phyloP scores from a whole-genome alignment of 2,888 invertebrate species.

The Trichogramma evanescens region DNA sequence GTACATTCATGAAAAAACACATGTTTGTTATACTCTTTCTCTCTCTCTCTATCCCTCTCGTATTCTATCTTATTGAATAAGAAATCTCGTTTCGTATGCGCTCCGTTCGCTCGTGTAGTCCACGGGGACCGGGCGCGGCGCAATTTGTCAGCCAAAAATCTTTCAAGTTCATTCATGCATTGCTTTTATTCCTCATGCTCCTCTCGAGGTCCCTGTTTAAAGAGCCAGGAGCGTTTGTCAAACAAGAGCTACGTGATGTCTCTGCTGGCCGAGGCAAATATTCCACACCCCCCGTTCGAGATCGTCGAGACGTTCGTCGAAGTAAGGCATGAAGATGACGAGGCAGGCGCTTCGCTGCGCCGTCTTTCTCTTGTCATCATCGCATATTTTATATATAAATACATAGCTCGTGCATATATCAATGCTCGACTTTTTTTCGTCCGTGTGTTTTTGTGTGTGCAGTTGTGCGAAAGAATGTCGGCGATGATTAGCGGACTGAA shows the following conservation, averaged over 20 bases:
- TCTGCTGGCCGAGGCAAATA: conserved; percentile 16
- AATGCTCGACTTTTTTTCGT: too few relatives aligned
- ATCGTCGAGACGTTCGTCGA: conserved; percentile 19
- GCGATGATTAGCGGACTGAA: conserved; percentile 16
- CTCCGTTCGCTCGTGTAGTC: too few relatives aligned
- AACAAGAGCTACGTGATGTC: conserved; percentile 26
- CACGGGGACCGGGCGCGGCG: background rate
- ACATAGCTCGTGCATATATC: too few relatives aligned
- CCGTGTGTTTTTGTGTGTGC: background rate
- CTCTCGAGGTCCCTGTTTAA: conserved; percentile 23
- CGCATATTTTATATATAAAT: too few relatives aligned
- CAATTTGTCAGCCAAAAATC: background rate
- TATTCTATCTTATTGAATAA: too few relatives aligned
- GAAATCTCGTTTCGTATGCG: too few relatives aligned
- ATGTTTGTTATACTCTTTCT: background rate
- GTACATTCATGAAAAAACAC: conserved; percentile 7
- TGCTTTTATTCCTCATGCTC: background rate
- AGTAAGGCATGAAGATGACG: conserved; percentile 12
- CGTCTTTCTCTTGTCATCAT: background rate
- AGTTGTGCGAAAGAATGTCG: conserved; percentile 25
- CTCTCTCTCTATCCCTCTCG: too few relatives aligned
- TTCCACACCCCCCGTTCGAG: conserved; percentile 25
- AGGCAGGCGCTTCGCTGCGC: background rate
- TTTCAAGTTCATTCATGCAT: background rate
- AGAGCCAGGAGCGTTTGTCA: conserved; percentile 25